Evolutionary conservation across 2,797 vertebrate genomes (phyloP).

Genomic region (Amniataba percoides): DNA sequence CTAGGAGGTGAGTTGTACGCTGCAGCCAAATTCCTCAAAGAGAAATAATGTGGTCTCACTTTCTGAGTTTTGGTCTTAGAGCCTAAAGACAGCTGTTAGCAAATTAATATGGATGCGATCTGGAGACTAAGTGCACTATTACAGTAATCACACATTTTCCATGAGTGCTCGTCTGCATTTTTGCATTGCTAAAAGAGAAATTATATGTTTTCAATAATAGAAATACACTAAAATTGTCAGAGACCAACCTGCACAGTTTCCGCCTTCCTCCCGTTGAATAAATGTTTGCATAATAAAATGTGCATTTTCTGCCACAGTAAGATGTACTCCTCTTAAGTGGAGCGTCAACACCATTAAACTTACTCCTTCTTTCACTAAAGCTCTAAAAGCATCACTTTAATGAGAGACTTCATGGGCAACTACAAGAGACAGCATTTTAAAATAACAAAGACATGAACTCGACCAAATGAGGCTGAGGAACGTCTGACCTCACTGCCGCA

Average conservation of each 20-base stretch:
- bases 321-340: neutral
- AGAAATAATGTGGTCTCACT: conserved; percentile 39
- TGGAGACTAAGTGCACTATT: conserved; percentile 17
- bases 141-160: conserved; percentile 18
- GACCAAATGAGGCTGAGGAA: conserved; percentile 6
- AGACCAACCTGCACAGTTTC: neutral
- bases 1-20: conserved; percentile 31
- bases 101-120: conserved; percentile 43
- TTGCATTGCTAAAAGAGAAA: conserved; percentile 4
- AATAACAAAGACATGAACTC: neutral
- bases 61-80: conserved; percentile 33
- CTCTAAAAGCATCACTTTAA: conserved; percentile 18
- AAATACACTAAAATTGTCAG: neutral
- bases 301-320: conserved; percentile 12
- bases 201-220: neutral
- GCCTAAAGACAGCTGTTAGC: conserved; percentile 41
- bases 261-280: neutral
- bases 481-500: neutral
- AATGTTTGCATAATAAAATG: conserved; percentile 16
- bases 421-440: neutral
- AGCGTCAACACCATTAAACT: neutral
- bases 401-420: neutral
- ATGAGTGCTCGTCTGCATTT: neutral
- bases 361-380: neutral
- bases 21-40: conserved; percentile 45